phyloP scores from a whole-genome alignment of 2,113 vertebrate species.

The Toxostoma redivivum region DNA sequence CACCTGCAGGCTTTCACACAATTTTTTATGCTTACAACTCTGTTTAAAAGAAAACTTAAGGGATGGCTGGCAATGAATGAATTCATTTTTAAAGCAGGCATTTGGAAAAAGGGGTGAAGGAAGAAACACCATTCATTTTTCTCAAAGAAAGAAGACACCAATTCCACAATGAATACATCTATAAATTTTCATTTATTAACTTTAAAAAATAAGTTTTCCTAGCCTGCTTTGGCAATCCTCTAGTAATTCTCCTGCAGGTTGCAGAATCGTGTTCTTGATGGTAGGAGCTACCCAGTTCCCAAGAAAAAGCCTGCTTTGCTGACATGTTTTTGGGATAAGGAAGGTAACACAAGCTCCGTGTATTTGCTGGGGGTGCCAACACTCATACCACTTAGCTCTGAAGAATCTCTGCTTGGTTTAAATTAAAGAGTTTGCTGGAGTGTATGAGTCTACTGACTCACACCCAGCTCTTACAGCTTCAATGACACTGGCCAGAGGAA shows the following conservation, averaged over 20 bases:
- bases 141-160: not conserved
- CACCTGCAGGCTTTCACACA: slow-evolving; percentile 5
- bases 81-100: not conserved
- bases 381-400: not conserved
- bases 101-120: not conserved
- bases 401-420: not conserved
- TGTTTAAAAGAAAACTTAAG: slow-evolving; percentile 7
- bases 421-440: not conserved
- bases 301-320: not conserved
- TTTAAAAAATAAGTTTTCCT: not conserved
- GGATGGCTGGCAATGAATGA: not conserved
- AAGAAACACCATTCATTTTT: not conserved
- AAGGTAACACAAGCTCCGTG: not conserved
- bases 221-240: not conserved
- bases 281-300: not conserved
- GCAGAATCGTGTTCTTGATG: not conserved
- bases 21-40: not conserved
- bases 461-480: not conserved
- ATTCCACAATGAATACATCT: not conserved
- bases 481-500: not conserved
- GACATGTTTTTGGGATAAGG: not conserved
- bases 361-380: not conserved
- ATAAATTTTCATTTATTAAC: not conserved
- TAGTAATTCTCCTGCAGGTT: not conserved
- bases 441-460: not conserved